Evolutionary conservation across 1,140 invertebrate genomes (phyloP).

Genomic region (Pseudomyrmex gracilis): DNA sequence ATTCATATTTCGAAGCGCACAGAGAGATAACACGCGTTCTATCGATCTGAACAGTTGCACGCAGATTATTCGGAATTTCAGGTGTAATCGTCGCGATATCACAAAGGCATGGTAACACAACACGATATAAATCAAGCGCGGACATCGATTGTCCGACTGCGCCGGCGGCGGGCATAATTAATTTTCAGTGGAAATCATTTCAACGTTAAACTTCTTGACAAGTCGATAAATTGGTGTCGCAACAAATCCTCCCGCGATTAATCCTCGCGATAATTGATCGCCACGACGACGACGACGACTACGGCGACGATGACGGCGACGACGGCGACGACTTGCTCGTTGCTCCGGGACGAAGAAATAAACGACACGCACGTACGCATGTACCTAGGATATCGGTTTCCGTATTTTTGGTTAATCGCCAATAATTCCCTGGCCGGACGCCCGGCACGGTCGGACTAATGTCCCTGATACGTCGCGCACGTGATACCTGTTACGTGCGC

Average conservation of each 20-base stretch:
- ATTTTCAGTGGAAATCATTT: constrained; percentile 55
- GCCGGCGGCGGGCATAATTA: constrained; percentile 42
- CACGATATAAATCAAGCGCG: constrained; percentile 45
- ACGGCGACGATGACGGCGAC: background rate
- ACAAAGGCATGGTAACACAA: background rate
- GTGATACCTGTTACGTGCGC: constrained; percentile 61
- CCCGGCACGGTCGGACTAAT: constrained; percentile 49
- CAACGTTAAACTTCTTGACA: constrained; percentile 50
- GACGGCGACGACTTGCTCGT: background rate
- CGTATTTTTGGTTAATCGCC: constrained; percentile 70
- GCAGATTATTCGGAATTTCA: constrained; percentile 13
- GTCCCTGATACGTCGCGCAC: constrained; percentile 63
- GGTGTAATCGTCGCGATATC: background rate
- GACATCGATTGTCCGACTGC: constrained; percentile 35
- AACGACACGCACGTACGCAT: background rate
- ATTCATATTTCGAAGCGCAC: too few relatives aligned
- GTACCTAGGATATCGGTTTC: constrained; percentile 54
- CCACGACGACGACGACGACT: background rate
- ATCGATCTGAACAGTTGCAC: too few relatives aligned
- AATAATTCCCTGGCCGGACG: constrained; percentile 64
- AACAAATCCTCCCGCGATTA: constrained; percentile 60
- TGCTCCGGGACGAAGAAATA: constrained; percentile 11
- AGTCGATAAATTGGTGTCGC: constrained; percentile 59
- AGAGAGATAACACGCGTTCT: too few relatives aligned
- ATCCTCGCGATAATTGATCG: constrained; percentile 67